phyloP scores from a whole-genome alignment of 2,113 vertebrate genomes.

The Macrotus californicus region DNA sequence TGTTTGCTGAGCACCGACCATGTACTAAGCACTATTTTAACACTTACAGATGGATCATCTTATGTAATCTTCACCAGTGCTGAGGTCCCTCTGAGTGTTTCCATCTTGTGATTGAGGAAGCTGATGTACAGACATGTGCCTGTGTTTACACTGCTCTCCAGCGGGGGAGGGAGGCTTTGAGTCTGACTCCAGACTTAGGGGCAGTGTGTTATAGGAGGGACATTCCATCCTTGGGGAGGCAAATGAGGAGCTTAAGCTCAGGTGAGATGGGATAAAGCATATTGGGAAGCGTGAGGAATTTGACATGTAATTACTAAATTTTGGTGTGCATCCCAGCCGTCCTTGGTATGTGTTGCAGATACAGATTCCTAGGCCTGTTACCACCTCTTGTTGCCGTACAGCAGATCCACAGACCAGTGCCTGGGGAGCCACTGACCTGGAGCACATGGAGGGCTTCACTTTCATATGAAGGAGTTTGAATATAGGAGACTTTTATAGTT shows the following conservation, averaged over 20 bases:
- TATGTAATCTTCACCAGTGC: not conserved
- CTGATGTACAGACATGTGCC: not conserved
- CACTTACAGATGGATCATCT: not conserved
- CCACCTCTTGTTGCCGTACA: not conserved
- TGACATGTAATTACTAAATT: not conserved
- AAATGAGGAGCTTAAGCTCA: not conserved
- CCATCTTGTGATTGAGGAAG: not conserved
- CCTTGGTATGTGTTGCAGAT: not conserved
- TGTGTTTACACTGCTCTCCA: not conserved
- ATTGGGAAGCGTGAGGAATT: not conserved
- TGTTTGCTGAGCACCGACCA: not conserved
- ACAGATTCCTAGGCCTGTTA: not conserved
- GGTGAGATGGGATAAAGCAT: not conserved
- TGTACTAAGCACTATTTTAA: not conserved
- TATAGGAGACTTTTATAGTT: not conserved
- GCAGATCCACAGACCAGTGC: not conserved
- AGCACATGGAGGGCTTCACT: not conserved
- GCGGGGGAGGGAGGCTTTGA: not conserved
- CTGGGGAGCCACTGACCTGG: not conserved
- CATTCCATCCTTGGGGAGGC: not conserved
- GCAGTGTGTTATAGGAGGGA: not conserved
- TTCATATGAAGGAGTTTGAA: not conserved
- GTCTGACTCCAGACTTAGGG: not conserved
- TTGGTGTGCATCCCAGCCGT: not conserved
- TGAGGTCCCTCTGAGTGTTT: not conserved